Evolutionary conservation across 2,888 invertebrate species (phyloP).

Genomic region (Gerris lacustris): DNA sequence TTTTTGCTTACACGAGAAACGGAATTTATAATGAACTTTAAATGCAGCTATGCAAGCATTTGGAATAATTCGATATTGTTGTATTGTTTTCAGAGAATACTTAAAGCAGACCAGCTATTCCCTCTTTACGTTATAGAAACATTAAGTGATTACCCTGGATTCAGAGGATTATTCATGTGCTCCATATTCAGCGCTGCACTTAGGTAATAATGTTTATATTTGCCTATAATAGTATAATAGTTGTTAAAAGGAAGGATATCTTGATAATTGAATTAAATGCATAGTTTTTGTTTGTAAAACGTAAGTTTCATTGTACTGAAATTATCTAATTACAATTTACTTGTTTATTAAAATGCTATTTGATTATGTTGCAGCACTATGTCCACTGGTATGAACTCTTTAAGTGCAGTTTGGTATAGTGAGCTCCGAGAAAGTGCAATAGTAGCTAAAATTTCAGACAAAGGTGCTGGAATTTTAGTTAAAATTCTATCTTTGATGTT

Average conservation of each 20-base stretch:
- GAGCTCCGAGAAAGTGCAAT: conserved; percentile 36
- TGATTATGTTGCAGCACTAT: conserved; percentile 38
- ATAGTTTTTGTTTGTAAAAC: too few relatives aligned
- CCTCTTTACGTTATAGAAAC: conserved; percentile 44
- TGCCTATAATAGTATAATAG: too few relatives aligned
- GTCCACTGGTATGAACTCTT: conserved; percentile 44
- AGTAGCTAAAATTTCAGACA: conserved; percentile 31
- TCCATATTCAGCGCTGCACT: conserved; percentile 46
- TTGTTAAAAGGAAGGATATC: too few relatives aligned
- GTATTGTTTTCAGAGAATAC: conserved; percentile 29
- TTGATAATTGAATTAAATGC: too few relatives aligned
- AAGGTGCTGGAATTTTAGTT: conserved; percentile 35
- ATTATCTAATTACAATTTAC: too few relatives aligned
- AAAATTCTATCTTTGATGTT: conserved; percentile 39
- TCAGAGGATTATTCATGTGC: conserved; percentile 45
- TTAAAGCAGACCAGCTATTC: conserved; percentile 38
- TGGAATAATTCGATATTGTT: too few relatives aligned
- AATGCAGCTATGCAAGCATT: too few relatives aligned
- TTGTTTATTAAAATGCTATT: background rate
- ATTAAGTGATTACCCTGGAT: conserved; percentile 38
- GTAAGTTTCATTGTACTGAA: too few relatives aligned
- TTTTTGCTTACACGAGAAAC: too few relatives aligned
- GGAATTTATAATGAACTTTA: too few relatives aligned
- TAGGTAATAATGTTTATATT: conserved; percentile 33
- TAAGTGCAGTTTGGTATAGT: conserved; percentile 43